phyloP scores from a whole-genome alignment of 2,113 vertebrate genomes.

The Pardalotus punctatus region DNA sequence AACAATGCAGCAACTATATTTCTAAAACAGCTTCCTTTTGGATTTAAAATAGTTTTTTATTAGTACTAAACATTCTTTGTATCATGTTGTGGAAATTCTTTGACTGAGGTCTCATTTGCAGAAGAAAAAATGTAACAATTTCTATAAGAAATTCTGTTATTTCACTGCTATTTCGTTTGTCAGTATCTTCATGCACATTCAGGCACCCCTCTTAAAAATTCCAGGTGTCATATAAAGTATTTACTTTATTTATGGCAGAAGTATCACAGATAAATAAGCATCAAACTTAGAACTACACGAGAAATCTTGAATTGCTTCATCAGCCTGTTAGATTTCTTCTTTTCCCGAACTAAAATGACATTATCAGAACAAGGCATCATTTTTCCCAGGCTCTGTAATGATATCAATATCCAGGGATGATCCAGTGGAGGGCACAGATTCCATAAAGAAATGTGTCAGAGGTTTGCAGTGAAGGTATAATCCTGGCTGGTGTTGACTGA shows the following conservation, averaged over 20 bases:
- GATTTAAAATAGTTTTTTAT: background rate
- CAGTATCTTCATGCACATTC: background rate
- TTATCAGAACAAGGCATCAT: background rate
- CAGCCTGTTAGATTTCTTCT: background rate
- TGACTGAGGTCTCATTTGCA: background rate
- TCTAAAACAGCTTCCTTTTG: background rate
- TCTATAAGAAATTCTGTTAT: background rate
- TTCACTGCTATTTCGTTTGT: background rate
- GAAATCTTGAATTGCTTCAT: background rate
- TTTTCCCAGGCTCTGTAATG: background rate
- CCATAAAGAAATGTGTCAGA: background rate
- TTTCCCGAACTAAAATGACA: background rate
- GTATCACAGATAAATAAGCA: background rate
- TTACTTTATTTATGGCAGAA: background rate
- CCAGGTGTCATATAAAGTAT: background rate
- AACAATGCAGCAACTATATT: background rate
- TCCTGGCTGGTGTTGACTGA: background rate
- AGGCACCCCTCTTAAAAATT: background rate
- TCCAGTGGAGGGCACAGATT: background rate
- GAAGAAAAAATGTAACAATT: background rate
- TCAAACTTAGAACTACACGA: background rate
- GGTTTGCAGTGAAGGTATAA: background rate
- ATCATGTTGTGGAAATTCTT: background rate
- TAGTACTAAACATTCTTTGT: background rate
- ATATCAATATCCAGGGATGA: background rate